Evolutionary conservation across 1,140 invertebrate species (phyloP), one percentile per base, ranked within the genome.

Genomic region (Leucophenga varia): DNA sequence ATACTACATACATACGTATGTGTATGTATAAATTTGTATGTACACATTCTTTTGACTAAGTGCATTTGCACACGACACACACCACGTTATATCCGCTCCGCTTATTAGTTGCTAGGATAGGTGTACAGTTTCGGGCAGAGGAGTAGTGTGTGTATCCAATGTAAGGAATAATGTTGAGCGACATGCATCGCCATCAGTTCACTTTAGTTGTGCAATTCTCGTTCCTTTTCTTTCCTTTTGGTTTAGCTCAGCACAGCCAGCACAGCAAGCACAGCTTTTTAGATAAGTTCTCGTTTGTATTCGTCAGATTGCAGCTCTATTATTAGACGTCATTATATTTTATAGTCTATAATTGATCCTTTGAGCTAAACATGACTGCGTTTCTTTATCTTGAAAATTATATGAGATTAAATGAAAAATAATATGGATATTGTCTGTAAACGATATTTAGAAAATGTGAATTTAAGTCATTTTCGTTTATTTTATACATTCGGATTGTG

Each of bases 281-380:
- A n/a, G n/a, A n/a, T n/a, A n/a, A 34, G 32, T 17, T 16, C 6
- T 3, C 6, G 16, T 20, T 43, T 22, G 47, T 46, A 44, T 47
- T 42, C 55, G 46, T 54, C 57, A 67, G 60, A 57, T 68, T 61
- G 54, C 51, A 45, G 52, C 67, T 71, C 67, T 68, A 69, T 71
- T 61, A 71, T 71, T 72, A 71, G 57, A 61, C 54, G 60, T 61
- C 68, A 71, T 71, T 71, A 71, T 56, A 52, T 72, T 71, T 71
- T 71, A 71, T 71, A 68, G 67, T 59, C 67, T 59, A 72, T 71
- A 71, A 71, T 71, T 71, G 67, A 71, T 71, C 63, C 67, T 63
- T 54, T 50, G 67, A 54, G 61, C 61, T 64, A 55, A 44, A 51
- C 58, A 54, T 52, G 57, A 55, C 47, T 65, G 48, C 58, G 55